Percentiles rank a stretch among this genome's conserved stretches.
phyloP scores from a whole-genome alignment of 2,888 invertebrate species.

The Eudemis profundana region DNA sequence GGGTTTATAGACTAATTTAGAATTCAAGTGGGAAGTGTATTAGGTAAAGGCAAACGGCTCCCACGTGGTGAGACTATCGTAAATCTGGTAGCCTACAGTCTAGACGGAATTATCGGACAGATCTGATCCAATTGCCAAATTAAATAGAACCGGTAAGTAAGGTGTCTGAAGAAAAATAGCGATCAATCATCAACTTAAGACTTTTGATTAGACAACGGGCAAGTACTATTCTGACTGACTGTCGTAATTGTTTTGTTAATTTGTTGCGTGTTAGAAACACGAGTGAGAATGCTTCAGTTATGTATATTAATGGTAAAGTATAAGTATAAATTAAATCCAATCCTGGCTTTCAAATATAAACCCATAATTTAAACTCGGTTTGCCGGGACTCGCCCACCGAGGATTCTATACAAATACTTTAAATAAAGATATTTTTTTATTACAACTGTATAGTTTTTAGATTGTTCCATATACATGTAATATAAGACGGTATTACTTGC shows the following conservation, averaged over 20 bases:
- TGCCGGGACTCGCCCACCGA: no score
- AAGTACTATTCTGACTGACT: conserved; percentile 9
- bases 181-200: conserved; percentile 25
- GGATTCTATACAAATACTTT: no score
- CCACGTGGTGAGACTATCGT: conserved; percentile 75
- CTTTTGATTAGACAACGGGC: background rate
- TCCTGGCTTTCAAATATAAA: no score
- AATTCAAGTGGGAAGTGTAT: conserved; percentile 58
- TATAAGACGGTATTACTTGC: no score
- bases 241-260: conserved; percentile 5
- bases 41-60: conserved; percentile 78
- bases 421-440: no score
- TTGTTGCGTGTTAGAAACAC: background rate
- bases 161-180: conserved; percentile 2
- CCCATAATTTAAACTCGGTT: no score
- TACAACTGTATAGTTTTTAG: no score
- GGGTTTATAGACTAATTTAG: conserved; percentile 63
- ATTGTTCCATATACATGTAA: no score
- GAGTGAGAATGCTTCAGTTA: background rate
- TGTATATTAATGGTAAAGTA: no score
- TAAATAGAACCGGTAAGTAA: conserved; percentile 7
- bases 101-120: conserved; percentile 40
- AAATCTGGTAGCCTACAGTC: conserved; percentile 69
- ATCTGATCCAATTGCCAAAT: conserved; percentile 37
- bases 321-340: no score